Conservation (phyloP, 2,797 vertebrate species). For the Enteromius anoplus region DNA sequence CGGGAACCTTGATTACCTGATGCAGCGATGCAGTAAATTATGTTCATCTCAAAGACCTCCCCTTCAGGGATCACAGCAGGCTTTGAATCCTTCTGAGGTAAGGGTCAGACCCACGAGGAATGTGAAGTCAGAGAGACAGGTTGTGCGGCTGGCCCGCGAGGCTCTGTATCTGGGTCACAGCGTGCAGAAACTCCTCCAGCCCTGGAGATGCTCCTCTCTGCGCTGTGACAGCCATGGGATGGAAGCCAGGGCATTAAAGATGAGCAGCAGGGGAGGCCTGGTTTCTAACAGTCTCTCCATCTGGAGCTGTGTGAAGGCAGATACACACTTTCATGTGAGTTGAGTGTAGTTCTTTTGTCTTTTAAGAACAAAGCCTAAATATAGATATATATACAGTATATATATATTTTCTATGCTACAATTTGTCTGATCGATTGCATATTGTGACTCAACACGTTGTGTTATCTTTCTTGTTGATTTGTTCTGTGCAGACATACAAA, state of each 20-base stretch:
- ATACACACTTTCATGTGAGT: neutral
- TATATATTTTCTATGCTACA: neutral
- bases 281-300: constrained; percentile 61
- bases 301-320: constrained; percentile 52
- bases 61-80: constrained; percentile 8
- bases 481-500: neutral
- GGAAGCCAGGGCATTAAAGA: constrained; percentile 53
- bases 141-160: constrained; percentile 2
- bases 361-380: neutral
- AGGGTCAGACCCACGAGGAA: neutral
- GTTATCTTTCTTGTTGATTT: neutral
- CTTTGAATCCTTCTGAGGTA: neutral
- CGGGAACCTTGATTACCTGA: constrained; percentile 28
- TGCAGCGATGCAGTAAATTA: neutral
- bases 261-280: constrained; percentile 54
- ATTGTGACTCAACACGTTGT: neutral
- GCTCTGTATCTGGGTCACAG: constrained; percentile 54
- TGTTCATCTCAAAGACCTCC: neutral
- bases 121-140: constrained; percentile 28
- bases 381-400: neutral
- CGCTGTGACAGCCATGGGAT: constrained; percentile 48
- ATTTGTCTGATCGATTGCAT: neutral
- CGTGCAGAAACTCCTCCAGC: constrained; percentile 40
- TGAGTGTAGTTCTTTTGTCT: neutral
- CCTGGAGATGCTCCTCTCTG: constrained; percentile 45